Conservation (phyloP, 2,888 invertebrate species). For the Philereme vetulata region DNA sequence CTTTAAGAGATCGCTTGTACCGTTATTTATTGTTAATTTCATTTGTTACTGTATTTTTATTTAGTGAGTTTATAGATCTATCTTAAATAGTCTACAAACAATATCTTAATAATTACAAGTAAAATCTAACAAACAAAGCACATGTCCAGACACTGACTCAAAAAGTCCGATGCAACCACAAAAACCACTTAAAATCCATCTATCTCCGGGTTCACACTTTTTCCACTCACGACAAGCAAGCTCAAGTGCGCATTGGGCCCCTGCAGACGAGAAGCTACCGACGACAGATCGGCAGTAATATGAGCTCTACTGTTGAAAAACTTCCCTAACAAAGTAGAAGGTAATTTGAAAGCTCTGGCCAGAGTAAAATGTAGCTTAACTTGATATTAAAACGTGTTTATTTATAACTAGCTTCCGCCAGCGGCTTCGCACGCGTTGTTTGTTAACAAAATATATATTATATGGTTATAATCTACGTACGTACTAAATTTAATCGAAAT, state of each 20-base stretch:
- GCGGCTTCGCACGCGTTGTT: too few species aligned
- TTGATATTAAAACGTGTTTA: not conserved
- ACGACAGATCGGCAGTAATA: slow-evolving; percentile 55
- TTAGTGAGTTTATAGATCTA: too few species aligned
- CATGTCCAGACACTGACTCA: slow-evolving; percentile 23
- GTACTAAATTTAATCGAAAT: too few species aligned
- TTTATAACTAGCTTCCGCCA: not conserved
- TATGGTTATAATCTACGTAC: not conserved
- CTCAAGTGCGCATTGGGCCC: slow-evolving; percentile 42
- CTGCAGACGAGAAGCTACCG: slow-evolving; percentile 45
- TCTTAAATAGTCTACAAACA: too few species aligned
- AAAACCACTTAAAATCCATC: slow-evolving; percentile 34
- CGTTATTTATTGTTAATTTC: too few species aligned
- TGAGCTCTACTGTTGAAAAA: slow-evolving; percentile 7
- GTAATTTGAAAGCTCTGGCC: not conserved
- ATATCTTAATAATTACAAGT: not conserved
- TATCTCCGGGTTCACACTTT: slow-evolving; percentile 37
- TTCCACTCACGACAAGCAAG: slow-evolving; percentile 33
- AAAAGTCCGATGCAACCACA: slow-evolving; percentile 40
- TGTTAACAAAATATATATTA: too few species aligned
- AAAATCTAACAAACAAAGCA: slow-evolving; percentile 13
- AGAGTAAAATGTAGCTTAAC: not conserved
- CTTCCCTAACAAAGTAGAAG: not conserved
- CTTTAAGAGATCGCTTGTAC: too few species aligned
- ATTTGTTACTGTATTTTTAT: too few species aligned